phyloP scores from a whole-genome alignment of 2,113 vertebrate genomes.

The Coptodon rendalli region DNA sequence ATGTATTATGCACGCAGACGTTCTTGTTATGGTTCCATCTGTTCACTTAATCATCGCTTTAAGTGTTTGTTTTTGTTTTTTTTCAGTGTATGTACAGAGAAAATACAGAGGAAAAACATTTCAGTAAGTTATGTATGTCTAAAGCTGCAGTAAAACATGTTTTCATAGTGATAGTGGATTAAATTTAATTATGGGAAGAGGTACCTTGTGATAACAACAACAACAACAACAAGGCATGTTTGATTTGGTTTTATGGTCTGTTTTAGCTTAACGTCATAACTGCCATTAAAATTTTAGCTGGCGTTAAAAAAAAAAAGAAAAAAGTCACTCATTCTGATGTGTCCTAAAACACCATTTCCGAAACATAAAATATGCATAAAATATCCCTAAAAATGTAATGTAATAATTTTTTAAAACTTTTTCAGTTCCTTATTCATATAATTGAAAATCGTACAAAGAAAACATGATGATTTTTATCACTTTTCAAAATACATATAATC shows the following conservation, averaged over 20 bases:
- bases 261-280: not conserved
- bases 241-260: not conserved
- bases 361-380: not conserved
- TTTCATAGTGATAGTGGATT: not conserved
- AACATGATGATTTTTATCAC: not conserved
- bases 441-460: not conserved
- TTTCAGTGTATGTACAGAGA: not conserved
- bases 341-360: not conserved
- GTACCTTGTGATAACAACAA: not conserved
- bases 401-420: rapidly evolving
- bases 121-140: not conserved
- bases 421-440: not conserved
- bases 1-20: not conserved
- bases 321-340: not conserved
- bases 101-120: not conserved
- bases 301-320: not conserved
- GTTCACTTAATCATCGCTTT: not conserved
- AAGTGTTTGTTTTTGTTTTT: not conserved
- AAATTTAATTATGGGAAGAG: not conserved
- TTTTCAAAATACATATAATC: not conserved
- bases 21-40: not conserved
- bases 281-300: not conserved
- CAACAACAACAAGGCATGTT: not conserved
- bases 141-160: not conserved
- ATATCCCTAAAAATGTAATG: not conserved